Percentiles rank a stretch among this genome's conserved stretches.
Conservation (phyloP, 2,888 invertebrate genomes). For the Drosophila affinis region DNA sequence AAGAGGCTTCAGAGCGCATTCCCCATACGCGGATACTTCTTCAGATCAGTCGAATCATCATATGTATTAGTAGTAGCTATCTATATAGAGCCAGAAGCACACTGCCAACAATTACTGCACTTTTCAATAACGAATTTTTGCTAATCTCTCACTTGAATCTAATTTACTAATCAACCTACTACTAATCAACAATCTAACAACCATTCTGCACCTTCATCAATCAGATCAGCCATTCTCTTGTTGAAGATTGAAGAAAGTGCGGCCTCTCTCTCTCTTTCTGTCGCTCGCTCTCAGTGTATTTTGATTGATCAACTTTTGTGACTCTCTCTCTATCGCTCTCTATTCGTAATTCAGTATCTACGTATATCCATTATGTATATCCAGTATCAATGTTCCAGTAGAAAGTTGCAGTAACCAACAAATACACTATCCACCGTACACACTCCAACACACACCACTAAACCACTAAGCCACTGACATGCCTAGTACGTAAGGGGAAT, state of each 20-base stretch:
- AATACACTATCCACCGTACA: constrained; percentile 25
- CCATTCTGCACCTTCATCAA: not conserved
- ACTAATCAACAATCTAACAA: constrained; percentile 5
- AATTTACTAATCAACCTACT: constrained; percentile 43
- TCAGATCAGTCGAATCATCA: constrained; percentile 14
- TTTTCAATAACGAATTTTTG: constrained; percentile 22
- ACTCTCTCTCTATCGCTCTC: constrained; percentile 52
- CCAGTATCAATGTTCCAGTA: constrained; percentile 64
- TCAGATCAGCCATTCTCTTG: not conserved
- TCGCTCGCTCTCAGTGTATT: constrained; percentile 19
- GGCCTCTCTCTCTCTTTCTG: not conserved
- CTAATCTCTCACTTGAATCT: constrained; percentile 40
- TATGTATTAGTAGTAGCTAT: not conserved
- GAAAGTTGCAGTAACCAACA: constrained; percentile 68
- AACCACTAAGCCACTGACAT: constrained; percentile 17
- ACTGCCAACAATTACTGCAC: constrained; percentile 56
- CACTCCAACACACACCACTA: constrained; percentile 23
- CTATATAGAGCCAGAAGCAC: constrained; percentile 1
- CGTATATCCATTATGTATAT: constrained; percentile 40
- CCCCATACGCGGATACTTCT: not conserved
- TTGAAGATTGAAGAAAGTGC: constrained; percentile 2
- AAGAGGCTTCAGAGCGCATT: not conserved
- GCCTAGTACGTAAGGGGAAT: constrained; percentile 28
- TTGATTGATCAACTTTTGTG: constrained; percentile 56
- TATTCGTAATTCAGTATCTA: constrained; percentile 21